phyloP scores from a whole-genome alignment of 2,888 invertebrate species.

The Pachliopta kotzebuea region DNA sequence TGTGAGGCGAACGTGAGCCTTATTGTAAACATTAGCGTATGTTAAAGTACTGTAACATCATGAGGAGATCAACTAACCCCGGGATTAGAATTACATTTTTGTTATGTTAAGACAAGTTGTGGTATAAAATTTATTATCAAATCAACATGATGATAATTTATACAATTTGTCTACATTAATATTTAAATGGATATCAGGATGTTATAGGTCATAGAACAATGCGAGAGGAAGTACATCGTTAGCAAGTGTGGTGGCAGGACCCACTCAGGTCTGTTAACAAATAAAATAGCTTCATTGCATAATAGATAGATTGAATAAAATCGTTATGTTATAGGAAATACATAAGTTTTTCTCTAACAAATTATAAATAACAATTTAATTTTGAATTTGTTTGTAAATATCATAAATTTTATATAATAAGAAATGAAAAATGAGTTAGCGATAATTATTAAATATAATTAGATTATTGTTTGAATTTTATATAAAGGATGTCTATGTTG shows the following conservation, averaged over 20 bases:
- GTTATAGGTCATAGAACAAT: conserved; percentile 31
- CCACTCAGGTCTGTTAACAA: conserved; percentile 74
- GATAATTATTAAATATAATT: too few species aligned
- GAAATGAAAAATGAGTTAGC: neutral
- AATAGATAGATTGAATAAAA: conserved; percentile 47
- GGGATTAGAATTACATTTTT: conserved; percentile 34
- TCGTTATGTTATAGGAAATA: neutral
- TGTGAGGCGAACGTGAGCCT: conserved; percentile 60
- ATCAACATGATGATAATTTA: neutral
- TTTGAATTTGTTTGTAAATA: neutral
- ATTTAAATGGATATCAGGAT: conserved; percentile 13
- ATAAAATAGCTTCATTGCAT: conserved; percentile 75
- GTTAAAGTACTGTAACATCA: conserved; percentile 44
- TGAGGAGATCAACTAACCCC: conserved; percentile 31
- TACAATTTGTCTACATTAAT: neutral
- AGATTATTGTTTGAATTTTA: neutral
- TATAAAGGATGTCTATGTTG: neutral
- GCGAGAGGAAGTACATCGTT: conserved; percentile 62
- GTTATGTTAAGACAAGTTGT: conserved; percentile 29
- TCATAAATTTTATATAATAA: neutral
- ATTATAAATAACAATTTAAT: neutral
- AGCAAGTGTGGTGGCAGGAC: conserved; percentile 56
- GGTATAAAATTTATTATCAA: neutral
- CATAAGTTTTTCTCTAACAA: neutral
- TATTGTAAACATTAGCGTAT: conserved; percentile 66